Evolutionary conservation across 2,888 invertebrate species (phyloP), one percentile per base, ranked within the genome.

Genomic region (Lycocerus yunnanus): DNA sequence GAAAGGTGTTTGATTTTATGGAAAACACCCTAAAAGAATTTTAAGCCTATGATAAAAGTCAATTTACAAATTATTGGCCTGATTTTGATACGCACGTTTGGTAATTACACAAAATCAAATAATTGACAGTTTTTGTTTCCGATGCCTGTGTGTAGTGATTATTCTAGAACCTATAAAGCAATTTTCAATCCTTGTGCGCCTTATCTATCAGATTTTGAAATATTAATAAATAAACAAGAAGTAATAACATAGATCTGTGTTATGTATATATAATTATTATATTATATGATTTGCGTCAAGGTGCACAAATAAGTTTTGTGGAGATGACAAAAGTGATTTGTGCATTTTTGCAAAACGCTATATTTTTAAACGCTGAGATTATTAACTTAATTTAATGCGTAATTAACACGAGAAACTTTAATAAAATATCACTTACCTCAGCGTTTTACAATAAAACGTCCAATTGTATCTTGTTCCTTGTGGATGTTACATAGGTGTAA

Each of bases 401-500:
- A 65, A 65, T 14, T 58, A 58, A 63, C 11, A n/a, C 18, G 18
- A 16, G 4, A 61, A 61, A 66, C 24, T 11, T 63, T 43, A 18
- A 11, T 60, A 60, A 61, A 18, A 14, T 24, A 59, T 60, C 27
- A 21, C 58, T 43, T 71, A 68, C 67, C 72, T 72, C 68, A 58
- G 72, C 61, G 72, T 68, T 67, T 68, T 61, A 68, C 67, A 67
- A 72, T 72, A 69, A 76, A 75, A 73, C 75, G 72, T 74, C 72
- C 76, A 77, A 74, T 71, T 74, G 72, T 74, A 77, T 76, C 75
- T 77, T 79, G 79, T 80, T 80, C 80, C 78, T 80, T 79, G 77
- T 80, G 79, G 71, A 77, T 80, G 80, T 80, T 78, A 77, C 78
- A 76, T 78, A 73, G 43, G 79, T 80, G 79, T 80, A 80, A 80